Evolutionary conservation across 2,797 vertebrate species (phyloP), one percentile per base, ranked within the genome.

Genomic region (Notolabrus celidotus): DNA sequence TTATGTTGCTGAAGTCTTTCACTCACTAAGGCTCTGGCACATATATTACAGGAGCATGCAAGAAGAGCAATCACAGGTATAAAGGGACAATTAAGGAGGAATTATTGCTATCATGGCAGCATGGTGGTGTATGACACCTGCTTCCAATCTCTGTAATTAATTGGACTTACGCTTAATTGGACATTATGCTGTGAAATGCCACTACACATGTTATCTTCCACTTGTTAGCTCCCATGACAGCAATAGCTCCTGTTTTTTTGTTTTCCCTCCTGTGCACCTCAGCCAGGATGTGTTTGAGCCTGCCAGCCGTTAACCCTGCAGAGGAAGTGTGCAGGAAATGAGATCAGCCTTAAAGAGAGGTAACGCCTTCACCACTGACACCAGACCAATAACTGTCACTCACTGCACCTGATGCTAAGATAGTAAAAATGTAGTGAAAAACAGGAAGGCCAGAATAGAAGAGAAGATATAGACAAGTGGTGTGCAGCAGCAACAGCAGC

Each of bases 321-420:
- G 86, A 91, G 92, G 92, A 93, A 93, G 89, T 88, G 86, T 93
- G 89, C 83, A 87, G 89, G 90, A 92, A 90, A 89, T 89, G 88
- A 91, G 90, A 92, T 93, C 91, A 90, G 89, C 77, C 73, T 79
- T 79, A 76, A 84, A 90, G 69, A 86, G 83, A 89, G 81, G 80
- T 89, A 88, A 89, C 72, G 86, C 87, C 90, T 88, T 65, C 86
- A 75, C 85, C 76, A 87, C 81, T 82, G 85, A 89, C 87, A 86
- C 87, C 84, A 88, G 86, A 88, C 90, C 89, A 89, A 90, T 91
- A 93, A 93, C 92, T 91, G 92, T 88, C 90, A 91, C 75, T 89
- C 83, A 88, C 62, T 86, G 90, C 90, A 92, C 88, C 89, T 92
- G 90, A 93, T 76, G 67, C 66, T 17, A 56, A 82, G 83, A 82